Conservation (phyloP, 2,113 vertebrate genomes). For the Gracilinanus agilis region DNA sequence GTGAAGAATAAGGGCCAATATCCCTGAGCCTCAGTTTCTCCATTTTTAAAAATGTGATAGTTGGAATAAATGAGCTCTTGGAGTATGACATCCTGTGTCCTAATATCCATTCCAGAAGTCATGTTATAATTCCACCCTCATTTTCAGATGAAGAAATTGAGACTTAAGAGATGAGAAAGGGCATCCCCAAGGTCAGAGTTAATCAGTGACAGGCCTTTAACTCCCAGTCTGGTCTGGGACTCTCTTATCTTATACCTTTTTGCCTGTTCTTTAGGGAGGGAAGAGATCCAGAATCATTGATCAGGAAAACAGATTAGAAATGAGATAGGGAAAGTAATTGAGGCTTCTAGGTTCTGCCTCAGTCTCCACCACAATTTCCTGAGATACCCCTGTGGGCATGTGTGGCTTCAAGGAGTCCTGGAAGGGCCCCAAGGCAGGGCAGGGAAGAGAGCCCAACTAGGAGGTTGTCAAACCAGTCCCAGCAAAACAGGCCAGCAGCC, state of each 20-base stretch:
- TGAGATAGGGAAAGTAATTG: neutral
- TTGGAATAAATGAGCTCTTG: neutral
- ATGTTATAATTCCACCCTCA: neutral
- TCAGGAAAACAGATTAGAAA: neutral
- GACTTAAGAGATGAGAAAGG: constrained; percentile 13
- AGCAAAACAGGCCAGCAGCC: neutral
- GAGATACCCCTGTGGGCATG: neutral
- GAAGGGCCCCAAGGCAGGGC: neutral
- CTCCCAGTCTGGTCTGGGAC: neutral
- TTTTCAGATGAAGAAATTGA: neutral
- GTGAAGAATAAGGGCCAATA: neutral
- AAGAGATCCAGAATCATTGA: neutral
- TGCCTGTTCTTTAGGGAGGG: neutral
- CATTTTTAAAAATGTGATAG: neutral
- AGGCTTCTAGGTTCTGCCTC: neutral
- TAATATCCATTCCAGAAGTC: neutral
- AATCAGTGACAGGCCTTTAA: neutral
- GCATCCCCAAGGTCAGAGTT: constrained; percentile 33
- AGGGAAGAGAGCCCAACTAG: neutral
- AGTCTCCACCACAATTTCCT: neutral
- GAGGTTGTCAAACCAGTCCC: neutral
- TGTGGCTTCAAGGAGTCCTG: neutral
- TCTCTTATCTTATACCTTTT: neutral
- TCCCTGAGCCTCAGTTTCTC: neutral
- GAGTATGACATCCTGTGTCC: neutral